Conservation (phyloP, 2,888 invertebrate genomes). For the Lasioglossum zephyrum region DNA sequence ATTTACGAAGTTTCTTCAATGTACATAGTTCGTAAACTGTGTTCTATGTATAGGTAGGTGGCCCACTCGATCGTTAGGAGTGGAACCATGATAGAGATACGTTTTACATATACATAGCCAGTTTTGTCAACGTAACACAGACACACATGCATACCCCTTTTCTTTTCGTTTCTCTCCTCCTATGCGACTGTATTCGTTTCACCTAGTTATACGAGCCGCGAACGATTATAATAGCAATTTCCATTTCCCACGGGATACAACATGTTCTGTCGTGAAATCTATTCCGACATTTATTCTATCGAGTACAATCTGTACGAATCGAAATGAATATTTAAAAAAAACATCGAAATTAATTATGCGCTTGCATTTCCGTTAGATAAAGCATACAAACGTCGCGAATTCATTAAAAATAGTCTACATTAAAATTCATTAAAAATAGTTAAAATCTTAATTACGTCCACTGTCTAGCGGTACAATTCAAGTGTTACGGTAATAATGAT, state of each 20-base stretch:
- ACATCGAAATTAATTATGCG: slow-evolving; percentile 16
- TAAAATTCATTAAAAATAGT: neutral
- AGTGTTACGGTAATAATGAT: slow-evolving; percentile 13
- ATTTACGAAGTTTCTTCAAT: slow-evolving; percentile 68
- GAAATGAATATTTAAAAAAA: neutral
- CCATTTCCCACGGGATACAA: slow-evolving; percentile 23
- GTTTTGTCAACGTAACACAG: slow-evolving; percentile 17
- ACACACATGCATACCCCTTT: slow-evolving; percentile 19
- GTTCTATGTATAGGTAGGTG: slow-evolving; percentile 40
- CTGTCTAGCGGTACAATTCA: slow-evolving; percentile 27
- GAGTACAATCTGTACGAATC: neutral
- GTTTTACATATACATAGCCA: neutral
- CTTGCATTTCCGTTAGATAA: slow-evolving; percentile 24
- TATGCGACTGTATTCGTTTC: neutral
- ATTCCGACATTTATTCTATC: neutral
- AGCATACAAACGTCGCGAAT: slow-evolving; percentile 7
- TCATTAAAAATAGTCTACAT: neutral
- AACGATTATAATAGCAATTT: slow-evolving; percentile 19
- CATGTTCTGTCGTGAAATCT: slow-evolving; percentile 8
- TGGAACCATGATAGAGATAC: slow-evolving; percentile 4
- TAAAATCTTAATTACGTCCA: neutral
- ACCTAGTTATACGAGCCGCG: neutral
- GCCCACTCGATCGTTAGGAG: slow-evolving; percentile 28
- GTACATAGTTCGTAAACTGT: slow-evolving; percentile 41
- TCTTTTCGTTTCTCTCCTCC: neutral